phyloP scores from a whole-genome alignment of 2,888 invertebrate species.

The Thereva unica region DNA sequence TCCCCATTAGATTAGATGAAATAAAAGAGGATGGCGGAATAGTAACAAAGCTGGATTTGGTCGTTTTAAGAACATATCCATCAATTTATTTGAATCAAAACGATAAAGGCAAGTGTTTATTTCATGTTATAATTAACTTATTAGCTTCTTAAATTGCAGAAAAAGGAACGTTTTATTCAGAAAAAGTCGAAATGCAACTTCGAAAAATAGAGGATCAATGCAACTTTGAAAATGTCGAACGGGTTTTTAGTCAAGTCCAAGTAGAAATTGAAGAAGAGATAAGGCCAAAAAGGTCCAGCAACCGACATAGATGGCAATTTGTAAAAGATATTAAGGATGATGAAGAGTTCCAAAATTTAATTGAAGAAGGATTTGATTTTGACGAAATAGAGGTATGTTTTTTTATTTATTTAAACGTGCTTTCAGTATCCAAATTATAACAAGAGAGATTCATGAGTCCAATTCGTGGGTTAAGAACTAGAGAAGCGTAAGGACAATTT shows the following conservation, averaged over 20 bases:
- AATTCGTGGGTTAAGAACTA: no score
- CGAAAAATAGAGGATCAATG: constrained; percentile 59
- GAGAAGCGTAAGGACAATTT: no score
- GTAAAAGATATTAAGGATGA: constrained; percentile 48
- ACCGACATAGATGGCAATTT: constrained; percentile 25
- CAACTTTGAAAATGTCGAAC: constrained; percentile 59
- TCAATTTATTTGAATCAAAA: constrained; percentile 2
- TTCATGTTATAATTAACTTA: neutral
- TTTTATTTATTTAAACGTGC: no score
- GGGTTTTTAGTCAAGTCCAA: constrained; percentile 61
- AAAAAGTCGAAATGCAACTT: constrained; percentile 54
- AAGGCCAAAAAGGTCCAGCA: constrained; percentile 26
- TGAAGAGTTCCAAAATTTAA: constrained; percentile 57
- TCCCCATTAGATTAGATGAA: neutral
- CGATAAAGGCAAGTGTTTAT: neutral
- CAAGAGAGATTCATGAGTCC: no score
- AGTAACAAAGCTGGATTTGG: neutral
- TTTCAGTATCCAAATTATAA: no score
- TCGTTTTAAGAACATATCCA: constrained; percentile 10
- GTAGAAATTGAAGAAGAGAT: constrained; percentile 55
- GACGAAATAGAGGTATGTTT: no score
- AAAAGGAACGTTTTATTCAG: constrained; percentile 48
- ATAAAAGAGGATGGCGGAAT: constrained; percentile 18
- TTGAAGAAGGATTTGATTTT: no score
- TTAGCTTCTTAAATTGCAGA: neutral